phyloP scores from a whole-genome alignment of 2,888 invertebrate species.

The Agrochola circellaris region DNA sequence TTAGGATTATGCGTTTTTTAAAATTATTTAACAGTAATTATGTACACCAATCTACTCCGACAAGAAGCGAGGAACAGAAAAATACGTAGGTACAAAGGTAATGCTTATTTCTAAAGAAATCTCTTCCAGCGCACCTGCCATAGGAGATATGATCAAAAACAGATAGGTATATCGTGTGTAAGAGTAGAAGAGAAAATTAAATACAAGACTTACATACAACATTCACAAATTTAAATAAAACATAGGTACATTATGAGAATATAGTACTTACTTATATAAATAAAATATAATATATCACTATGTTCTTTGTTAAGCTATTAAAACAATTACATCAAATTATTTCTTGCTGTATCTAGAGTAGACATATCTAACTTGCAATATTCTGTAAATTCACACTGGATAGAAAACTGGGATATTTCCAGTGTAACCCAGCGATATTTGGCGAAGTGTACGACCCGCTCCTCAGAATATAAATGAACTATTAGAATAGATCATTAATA shows the following conservation, averaged over 20 bases:
- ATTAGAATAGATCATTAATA: slow-evolving; percentile 33
- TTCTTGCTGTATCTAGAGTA: neutral
- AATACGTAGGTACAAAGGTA: neutral
- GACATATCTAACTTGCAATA: neutral
- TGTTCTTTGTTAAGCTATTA: neutral
- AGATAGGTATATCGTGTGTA: too few species aligned
- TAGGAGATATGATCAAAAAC: neutral
- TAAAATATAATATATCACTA: neutral
- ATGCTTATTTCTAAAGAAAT: neutral
- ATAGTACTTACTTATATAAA: neutral
- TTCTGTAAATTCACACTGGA: neutral
- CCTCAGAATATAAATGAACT: slow-evolving; percentile 51
- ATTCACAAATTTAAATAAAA: neutral
- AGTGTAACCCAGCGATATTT: slow-evolving; percentile 19
- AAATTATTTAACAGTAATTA: neutral
- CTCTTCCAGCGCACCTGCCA: neutral
- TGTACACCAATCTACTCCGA: neutral
- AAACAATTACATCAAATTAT: neutral
- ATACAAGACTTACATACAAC: neutral
- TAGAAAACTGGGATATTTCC: slow-evolving; percentile 6
- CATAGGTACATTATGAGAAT: neutral
- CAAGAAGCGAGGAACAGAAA: neutral
- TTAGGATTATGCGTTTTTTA: neutral
- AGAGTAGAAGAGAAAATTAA: neutral
- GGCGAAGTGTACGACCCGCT: slow-evolving; percentile 29